Evolutionary conservation across 1,140 invertebrate genomes (phyloP), one percentile per base, ranked within the genome.

Genomic region (Linepithema humile): DNA sequence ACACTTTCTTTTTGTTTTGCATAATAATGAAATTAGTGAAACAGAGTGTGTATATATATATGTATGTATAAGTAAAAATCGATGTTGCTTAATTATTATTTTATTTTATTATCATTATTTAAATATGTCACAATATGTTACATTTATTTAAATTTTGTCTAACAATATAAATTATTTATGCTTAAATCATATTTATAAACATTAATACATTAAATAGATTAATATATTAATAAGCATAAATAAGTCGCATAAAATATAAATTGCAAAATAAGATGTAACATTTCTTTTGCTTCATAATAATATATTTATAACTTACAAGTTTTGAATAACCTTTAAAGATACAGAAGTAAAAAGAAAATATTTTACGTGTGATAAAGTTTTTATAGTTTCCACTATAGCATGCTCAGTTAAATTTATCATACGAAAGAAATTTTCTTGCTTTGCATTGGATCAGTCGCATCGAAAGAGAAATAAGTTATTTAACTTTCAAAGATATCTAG

Each of bases 401-500:
- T 35, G 48, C 12, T 35, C 32, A 29, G 43, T 32, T 48, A 35
- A 35, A 72, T 53, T 53, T 0, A 2, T n/a, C 12, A 53, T 2
- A n/a, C 38, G 48, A 72, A 15, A 35, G 7, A 10, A 38, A 38
- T 72, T 72, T 38, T 38, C 32, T 53, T 53, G 35, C 35, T 23
- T 50, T 32, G 9, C 10, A 2, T 32, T 35, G 26, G 9, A 32
- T 23, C 20, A 1, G 23, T 5, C 12, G n/a, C 29, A 40, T 2
- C 43, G 48, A 72, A 53, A 53, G n/a, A 72, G n/a, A n/a, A 45
- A 40, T 12, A 62, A 32, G 43, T 69, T 69, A 48, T 48, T 69
- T 69, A 69, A 48, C 26, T 48, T 17, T 45, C 23, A 7, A 9
- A 9, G 35, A 69, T 67, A 60, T 32, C n/a, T n/a, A 69, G 6